phyloP scores from a whole-genome alignment of 2,797 vertebrate species.

The Pipistrellus pygmaeus region DNA sequence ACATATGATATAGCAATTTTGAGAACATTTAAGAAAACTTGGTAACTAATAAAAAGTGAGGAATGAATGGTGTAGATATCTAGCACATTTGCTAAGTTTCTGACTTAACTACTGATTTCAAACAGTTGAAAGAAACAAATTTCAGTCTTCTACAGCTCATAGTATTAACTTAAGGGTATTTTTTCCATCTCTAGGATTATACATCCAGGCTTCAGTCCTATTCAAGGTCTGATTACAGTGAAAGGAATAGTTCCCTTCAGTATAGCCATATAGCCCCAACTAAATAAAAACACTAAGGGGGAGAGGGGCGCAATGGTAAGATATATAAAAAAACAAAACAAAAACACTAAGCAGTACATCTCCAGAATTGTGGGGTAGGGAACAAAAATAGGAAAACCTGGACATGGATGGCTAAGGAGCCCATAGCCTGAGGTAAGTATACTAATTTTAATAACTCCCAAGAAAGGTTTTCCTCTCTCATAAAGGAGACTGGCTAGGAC shows the following conservation, averaged over 20 bases:
- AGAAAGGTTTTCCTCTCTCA: neutral
- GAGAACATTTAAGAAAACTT: neutral
- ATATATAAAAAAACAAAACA: too few species aligned
- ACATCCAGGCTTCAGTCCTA: neutral
- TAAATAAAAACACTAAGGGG: too few species aligned
- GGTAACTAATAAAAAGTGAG: neutral
- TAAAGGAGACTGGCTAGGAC: neutral
- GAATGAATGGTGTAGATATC: neutral
- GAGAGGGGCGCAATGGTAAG: too few species aligned
- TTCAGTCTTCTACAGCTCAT: neutral
- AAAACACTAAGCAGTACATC: neutral
- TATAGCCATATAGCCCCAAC: neutral
- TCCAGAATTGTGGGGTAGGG: neutral
- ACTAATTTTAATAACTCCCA: neutral
- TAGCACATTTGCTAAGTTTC: neutral
- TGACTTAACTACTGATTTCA: neutral
- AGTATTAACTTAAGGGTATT: neutral
- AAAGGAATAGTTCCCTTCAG: neutral
- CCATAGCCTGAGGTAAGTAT: neutral
- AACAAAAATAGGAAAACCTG: neutral
- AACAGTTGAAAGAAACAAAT: conserved; percentile 12
- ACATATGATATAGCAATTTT: neutral
- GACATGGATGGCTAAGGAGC: neutral
- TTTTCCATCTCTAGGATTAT: neutral
- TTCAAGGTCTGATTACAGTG: neutral